Conservation (phyloP, 2,888 invertebrate species). For the Muscina levida region DNA sequence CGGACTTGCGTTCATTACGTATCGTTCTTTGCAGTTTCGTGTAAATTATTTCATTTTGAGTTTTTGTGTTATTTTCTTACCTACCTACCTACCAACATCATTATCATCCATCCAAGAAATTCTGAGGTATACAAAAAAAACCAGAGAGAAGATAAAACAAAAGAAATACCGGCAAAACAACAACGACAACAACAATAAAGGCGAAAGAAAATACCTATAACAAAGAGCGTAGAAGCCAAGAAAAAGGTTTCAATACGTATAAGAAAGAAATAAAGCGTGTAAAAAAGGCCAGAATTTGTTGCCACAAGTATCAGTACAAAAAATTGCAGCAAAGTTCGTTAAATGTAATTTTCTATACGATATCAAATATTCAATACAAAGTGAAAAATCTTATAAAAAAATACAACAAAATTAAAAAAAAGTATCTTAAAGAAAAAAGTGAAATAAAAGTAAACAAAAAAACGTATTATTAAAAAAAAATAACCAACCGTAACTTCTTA, state of each 20-base stretch:
- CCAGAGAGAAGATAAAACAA: constrained; percentile 2
- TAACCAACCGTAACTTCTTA: no score
- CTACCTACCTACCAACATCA: no score
- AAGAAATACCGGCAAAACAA: constrained; percentile 21
- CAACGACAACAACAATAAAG: constrained; percentile 33
- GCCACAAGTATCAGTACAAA: constrained; percentile 37
- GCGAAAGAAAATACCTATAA: background rate
- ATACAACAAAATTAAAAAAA: background rate
- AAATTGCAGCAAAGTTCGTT: constrained; percentile 32
- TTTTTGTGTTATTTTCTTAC: background rate
- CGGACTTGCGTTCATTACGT: constrained; percentile 14
- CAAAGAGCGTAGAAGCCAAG: constrained; percentile 5
- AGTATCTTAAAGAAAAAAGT: background rate
- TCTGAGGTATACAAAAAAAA: constrained; percentile 12
- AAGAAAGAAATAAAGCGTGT: constrained; percentile 9
- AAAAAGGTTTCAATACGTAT: constrained; percentile 4
- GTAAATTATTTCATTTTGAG: constrained; percentile 12
- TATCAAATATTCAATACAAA: constrained; percentile 29
- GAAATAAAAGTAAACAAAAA: background rate
- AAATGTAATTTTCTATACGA: constrained; percentile 20
- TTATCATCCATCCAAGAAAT: no score
- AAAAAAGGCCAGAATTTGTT: background rate
- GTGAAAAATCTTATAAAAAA: background rate
- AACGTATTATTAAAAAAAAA: no score
- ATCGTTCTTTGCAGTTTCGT: background rate